Evolutionary conservation across 1,140 invertebrate genomes (phyloP), one percentile per base, ranked within the genome.

Genomic region (Calliopsis andreniformis): DNA sequence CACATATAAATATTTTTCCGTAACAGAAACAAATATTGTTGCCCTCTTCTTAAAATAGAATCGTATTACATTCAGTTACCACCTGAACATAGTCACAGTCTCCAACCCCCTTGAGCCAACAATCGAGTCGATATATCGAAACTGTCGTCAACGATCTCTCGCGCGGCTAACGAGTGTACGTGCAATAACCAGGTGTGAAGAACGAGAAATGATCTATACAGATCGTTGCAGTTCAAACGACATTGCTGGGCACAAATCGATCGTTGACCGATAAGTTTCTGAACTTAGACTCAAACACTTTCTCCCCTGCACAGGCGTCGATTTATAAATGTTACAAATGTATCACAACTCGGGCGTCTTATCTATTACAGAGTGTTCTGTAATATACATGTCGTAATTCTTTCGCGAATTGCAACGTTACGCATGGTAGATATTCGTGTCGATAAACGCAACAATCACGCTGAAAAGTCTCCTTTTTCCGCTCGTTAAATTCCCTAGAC

Each of bases 121-220:
- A 25, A 59, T 71, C 61, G 28, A 63, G 51, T 32, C 43, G 25
- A 32, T 67, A 49, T 66, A 62, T 49, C 39, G 18, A 14, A 43
- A 80, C 42, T 12, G 43, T 12, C 20, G 63, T 76, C 78, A 61
- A 66, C 32, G 55, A 79, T 73, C 58, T 45, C 75, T 69, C 39
- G 76, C 64, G 64, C 81, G 76, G 63, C 81, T 83, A 76, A 84
- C 83, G 71, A 84, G 82, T 82, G 79, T 82, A 82, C 63, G 79
- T 82, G 76, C 82, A 51, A 83, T 83, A 83, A 83, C 76, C 82
- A 82, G 82, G 80, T 82, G 80, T 79, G 62, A 76, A 83, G 61
- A 83, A 66, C 69, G 78, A 83, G 67, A 58, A 73, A 69, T 51
- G 80, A 77, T 66, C n/a, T 62, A 58, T 82, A n/a, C 49, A 51